These are phyloP conservation scores for Pinna nobilis DNA, from an alignment of 1,140 invertebrate species.

Conservation along the genomic window DNA sequence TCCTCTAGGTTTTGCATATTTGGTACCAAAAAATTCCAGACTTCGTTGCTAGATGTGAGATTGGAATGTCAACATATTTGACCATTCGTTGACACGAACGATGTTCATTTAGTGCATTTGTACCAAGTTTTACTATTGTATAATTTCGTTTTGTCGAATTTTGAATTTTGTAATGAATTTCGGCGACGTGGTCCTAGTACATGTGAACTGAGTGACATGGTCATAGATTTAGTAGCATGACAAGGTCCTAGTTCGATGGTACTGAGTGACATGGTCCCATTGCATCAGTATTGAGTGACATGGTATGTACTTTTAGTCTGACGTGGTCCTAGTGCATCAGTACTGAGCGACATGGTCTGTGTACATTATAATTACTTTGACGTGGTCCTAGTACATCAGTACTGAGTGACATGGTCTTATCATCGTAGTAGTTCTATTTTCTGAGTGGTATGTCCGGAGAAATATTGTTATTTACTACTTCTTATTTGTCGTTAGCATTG, in stretches of 20 bases:
- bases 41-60: not conserved
- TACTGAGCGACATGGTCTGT: not conserved
- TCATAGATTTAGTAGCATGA: too few species aligned
- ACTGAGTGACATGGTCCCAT: not conserved
- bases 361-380: not conserved
- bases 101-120: too few species aligned
- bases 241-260: too few species aligned
- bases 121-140: too few species aligned
- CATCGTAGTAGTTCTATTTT: not conserved
- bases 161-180: too few species aligned
- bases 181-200: too few species aligned
- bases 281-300: not conserved
- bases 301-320: not conserved
- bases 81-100: too few species aligned
- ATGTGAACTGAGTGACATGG: too few species aligned
- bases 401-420: constrained; percentile 1
- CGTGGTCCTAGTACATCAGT: constrained; percentile 5
- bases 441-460: too few species aligned
- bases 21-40: not conserved
- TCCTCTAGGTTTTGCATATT: not conserved
- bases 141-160: too few species aligned
- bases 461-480: too few species aligned
- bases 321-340: not conserved
- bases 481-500: too few species aligned
- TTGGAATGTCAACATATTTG: not conserved